Conservation (phyloP, 1,140 invertebrate genomes). For the Sipha flava region DNA sequence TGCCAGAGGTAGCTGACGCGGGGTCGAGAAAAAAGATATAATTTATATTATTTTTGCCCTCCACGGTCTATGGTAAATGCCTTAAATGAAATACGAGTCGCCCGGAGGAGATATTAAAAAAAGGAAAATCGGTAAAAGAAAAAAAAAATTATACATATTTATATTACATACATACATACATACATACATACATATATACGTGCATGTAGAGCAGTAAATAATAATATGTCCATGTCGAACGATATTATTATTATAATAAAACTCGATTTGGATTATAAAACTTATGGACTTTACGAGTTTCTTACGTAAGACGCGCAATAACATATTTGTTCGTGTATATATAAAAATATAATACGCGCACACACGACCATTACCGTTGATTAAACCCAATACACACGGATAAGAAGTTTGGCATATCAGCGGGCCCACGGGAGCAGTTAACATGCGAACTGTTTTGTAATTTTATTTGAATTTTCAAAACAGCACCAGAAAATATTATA, state of each 20-base stretch:
- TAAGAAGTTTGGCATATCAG: neutral
- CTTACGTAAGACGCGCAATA: neutral
- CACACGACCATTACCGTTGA: conserved; percentile 19
- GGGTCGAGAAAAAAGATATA: neutral
- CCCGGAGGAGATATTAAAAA: conserved; percentile 24
- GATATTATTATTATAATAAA: neutral
- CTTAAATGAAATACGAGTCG: conserved; percentile 4
- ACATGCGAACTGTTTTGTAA: conserved; percentile 14
- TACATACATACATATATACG: neutral
- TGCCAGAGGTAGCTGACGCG: neutral
- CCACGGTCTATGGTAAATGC: neutral
- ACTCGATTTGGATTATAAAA: conserved; percentile 25
- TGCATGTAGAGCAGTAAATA: neutral
- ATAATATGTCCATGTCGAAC: neutral
- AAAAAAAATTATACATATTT: neutral
- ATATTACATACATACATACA: no score
- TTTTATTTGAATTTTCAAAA: conserved; percentile 21
- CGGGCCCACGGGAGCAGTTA: conserved; percentile 15
- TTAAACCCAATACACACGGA: neutral
- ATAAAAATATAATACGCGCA: neutral
- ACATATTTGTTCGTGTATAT: no score
- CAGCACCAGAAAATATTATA: neutral
- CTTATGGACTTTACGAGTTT: neutral
- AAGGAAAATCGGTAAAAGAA: neutral
- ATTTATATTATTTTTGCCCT: conserved; percentile 27